Evolutionary conservation across 1,140 invertebrate species (phyloP).

Genomic region (Macrobrachium nipponense): DNA sequence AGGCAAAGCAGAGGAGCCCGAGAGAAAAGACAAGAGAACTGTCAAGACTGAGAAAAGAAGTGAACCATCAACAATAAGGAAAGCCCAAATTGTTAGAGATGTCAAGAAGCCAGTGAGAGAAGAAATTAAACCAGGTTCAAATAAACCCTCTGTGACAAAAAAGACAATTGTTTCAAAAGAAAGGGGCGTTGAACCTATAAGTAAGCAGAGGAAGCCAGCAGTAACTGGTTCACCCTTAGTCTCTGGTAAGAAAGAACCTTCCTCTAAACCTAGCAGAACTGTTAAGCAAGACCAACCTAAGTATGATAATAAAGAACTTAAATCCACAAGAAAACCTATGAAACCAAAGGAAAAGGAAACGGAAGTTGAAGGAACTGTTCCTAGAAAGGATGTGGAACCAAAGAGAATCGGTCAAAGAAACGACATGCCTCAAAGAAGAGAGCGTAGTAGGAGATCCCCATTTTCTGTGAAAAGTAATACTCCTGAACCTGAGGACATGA

Average conservation of each 20-base stretch:
- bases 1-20: neutral
- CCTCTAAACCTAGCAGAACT: neutral
- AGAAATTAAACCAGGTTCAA: too few species aligned
- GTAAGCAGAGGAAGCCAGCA: neutral
- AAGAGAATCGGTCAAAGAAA: too few species aligned
- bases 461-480: conserved; percentile 1
- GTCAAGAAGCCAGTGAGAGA: neutral
- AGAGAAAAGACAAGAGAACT: neutral
- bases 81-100: neutral
- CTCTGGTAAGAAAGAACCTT: conserved; percentile 7
- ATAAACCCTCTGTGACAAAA: too few species aligned
- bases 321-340: neutral
- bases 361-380: too few species aligned
- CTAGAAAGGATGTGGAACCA: too few species aligned
- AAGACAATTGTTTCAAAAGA: too few species aligned
- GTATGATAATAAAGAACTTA: neutral
- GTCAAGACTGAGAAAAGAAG: neutral
- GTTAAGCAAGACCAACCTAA: neutral
- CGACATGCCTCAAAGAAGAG: too few species aligned
- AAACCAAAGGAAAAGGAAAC: neutral
- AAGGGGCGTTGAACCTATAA: neutral
- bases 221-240: too few species aligned
- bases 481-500: conserved; percentile 35
- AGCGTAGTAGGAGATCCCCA: conserved; percentile 22
- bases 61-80: conserved; percentile 7